phyloP scores from a whole-genome alignment of 2,888 invertebrate species.

The Trachelus troglodyta region DNA sequence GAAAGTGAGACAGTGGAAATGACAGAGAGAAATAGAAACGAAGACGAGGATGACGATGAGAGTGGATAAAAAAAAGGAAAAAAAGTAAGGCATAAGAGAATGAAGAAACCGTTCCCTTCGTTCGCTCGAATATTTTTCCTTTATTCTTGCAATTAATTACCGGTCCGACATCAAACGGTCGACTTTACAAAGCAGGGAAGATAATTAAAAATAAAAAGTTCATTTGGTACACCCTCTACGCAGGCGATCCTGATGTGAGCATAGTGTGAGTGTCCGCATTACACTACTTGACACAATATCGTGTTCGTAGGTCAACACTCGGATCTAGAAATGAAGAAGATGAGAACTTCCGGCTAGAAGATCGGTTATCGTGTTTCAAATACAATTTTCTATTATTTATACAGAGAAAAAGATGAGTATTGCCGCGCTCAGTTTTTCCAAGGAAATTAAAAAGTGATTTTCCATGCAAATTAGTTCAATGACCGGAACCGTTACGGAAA shows the following conservation, averaged over 20 bases:
- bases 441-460: neutral
- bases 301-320: neutral
- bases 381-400: neutral
- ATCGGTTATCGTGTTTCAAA: neutral
- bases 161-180: neutral
- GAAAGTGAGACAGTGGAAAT: neutral
- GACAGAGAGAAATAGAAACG: neutral
- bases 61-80: neutral
- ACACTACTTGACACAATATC: neutral
- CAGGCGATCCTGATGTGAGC: neutral
- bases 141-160: neutral
- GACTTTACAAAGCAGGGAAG: neutral
- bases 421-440: neutral
- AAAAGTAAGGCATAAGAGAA: neutral
- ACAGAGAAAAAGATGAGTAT: neutral
- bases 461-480: neutral
- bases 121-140: neutral
- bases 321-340: neutral
- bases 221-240: neutral
- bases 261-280: neutral
- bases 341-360: neutral
- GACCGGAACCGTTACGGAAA: neutral
- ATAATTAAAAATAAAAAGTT: neutral
- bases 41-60: neutral
- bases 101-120: neutral